Evolutionary conservation across 1,140 invertebrate genomes (phyloP).

Genomic region (Leptonema lineaticorne): DNA sequence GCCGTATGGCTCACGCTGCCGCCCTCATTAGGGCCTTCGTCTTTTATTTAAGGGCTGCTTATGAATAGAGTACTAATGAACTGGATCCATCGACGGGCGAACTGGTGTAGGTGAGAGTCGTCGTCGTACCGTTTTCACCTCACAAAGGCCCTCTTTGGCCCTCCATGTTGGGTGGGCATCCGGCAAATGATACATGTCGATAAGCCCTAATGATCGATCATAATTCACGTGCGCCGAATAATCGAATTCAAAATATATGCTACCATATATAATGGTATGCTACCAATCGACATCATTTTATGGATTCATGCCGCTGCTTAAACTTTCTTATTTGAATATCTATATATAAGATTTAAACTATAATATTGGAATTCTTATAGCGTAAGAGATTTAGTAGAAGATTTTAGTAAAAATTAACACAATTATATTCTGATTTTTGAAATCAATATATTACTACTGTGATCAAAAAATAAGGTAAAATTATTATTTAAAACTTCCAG

Average conservation of each 20-base stretch:
- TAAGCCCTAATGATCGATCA: conserved; percentile 20
- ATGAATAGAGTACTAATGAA: conserved; percentile 41
- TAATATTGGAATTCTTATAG: background rate
- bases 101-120: background rate
- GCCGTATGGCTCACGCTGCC: background rate
- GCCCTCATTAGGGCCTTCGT: conserved; percentile 35
- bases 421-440: too few species aligned
- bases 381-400: background rate
- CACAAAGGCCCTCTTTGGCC: conserved; percentile 12
- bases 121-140: background rate
- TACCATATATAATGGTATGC: background rate
- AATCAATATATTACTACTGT: too few species aligned
- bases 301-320: background rate
- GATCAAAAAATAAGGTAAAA: too few species aligned
- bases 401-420: background rate
- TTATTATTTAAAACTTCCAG: too few species aligned
- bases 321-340: background rate
- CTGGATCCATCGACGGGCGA: conserved; percentile 29
- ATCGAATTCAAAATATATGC: background rate
- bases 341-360: background rate
- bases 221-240: conserved; percentile 21
- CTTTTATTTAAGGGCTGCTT: conserved; percentile 42
- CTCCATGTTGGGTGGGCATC: conserved; percentile 4
- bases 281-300: conserved; percentile 8
- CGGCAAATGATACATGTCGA: conserved; percentile 29